Percentiles rank a stretch among this genome's conserved stretches.
phyloP scores from a whole-genome alignment of 1,140 invertebrate genomes.

The Dysdera silvatica region DNA sequence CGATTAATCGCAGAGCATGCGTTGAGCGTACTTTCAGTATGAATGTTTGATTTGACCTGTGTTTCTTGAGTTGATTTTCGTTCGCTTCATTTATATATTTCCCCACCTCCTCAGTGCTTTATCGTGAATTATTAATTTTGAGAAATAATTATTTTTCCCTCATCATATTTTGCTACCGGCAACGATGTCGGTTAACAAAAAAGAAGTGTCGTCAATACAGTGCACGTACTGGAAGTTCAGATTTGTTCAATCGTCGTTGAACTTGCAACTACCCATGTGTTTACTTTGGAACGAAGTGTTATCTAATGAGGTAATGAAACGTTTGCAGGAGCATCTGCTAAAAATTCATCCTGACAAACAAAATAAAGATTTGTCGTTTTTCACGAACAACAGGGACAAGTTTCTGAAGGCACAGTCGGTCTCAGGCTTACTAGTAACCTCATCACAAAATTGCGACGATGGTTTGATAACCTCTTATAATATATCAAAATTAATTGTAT shows the following conservation, averaged over 20 bases:
- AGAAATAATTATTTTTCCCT: not conserved
- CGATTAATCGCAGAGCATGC: not conserved
- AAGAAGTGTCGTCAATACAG: conserved; percentile 1
- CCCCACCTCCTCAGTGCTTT: not conserved
- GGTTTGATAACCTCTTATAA: not conserved
- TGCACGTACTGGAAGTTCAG: not conserved
- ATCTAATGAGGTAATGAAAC: not conserved
- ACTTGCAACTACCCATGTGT: not conserved
- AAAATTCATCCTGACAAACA: not conserved
- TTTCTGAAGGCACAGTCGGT: not conserved
- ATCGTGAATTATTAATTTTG: not conserved
- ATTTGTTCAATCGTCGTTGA: not conserved
- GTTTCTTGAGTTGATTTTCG: not conserved
- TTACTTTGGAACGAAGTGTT: not conserved
- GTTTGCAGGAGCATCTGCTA: not conserved
- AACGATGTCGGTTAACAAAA: not conserved
- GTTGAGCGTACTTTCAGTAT: not conserved
- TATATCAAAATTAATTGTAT: not conserved
- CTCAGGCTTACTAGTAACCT: not conserved
- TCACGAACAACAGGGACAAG: not conserved
- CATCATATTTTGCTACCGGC: not conserved
- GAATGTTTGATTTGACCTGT: conserved; percentile 1
- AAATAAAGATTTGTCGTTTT: not conserved
- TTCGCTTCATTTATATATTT: not conserved
- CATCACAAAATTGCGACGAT: not conserved